Evolutionary conservation across 2,113 vertebrate species (phyloP).

Genomic region (Ardeotis arabs): DNA sequence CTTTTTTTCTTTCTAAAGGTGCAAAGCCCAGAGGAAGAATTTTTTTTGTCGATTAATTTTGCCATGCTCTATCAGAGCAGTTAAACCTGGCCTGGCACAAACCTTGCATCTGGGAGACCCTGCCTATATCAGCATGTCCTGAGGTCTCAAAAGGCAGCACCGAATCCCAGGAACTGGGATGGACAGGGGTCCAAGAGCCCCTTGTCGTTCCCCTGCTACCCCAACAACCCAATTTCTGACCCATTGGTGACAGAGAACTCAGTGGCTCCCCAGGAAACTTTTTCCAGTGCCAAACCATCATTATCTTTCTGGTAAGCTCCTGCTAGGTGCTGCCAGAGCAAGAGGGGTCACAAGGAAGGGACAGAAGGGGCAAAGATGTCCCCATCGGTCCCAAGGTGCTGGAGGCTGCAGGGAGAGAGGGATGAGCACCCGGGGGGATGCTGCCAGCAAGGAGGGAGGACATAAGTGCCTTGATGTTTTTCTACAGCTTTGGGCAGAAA

Average conservation of each 20-base stretch:
- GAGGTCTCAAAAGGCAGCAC: background rate
- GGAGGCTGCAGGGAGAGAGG: background rate
- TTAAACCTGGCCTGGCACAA: background rate
- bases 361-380: background rate
- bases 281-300: background rate
- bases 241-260: background rate
- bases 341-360: background rate
- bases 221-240: background rate
- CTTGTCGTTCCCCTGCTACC: background rate
- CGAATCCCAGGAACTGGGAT: rapidly evolving
- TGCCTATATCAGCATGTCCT: background rate
- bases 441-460: background rate
- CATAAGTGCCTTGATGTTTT: rapidly evolving
- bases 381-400: background rate
- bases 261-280: background rate
- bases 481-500: background rate
- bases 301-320: background rate
- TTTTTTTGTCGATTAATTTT: background rate
- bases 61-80: background rate
- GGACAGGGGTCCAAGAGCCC: background rate
- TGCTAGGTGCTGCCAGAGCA: background rate
- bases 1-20: background rate
- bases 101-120: background rate
- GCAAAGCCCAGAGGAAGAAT: background rate
- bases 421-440: background rate